A percentile compares a stretch with the other conserved stretches of the same genome.
phyloP scores from a whole-genome alignment of 1,140 invertebrate species.

The Drosophila ironensis region DNA sequence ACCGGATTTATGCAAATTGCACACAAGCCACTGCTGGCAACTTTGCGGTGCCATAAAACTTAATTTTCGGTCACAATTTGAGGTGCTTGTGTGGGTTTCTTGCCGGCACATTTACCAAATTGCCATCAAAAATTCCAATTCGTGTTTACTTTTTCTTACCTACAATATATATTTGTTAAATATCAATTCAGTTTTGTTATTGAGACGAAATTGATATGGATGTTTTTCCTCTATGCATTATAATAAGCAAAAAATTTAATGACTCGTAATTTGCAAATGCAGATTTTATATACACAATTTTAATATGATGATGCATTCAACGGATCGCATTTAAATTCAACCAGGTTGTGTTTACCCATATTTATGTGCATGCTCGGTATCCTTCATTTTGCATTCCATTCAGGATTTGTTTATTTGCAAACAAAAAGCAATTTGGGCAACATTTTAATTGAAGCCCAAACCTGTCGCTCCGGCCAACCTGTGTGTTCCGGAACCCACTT shows the following conservation, averaged over 20 bases:
- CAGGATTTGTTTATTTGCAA: constrained; percentile 55
- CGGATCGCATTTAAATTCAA: constrained; percentile 1
- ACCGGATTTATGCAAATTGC: constrained; percentile 39
- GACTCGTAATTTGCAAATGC: neutral
- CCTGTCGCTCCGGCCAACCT: constrained; percentile 5
- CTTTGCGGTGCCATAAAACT: constrained; percentile 17
- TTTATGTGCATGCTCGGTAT: constrained; percentile 11
- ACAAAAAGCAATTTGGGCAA: constrained; percentile 72
- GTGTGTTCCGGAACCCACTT: constrained; percentile 18
- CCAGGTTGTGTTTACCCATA: neutral
- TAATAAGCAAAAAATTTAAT: too few relatives aligned
- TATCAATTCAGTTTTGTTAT: too few relatives aligned
- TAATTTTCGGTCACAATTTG: constrained; percentile 2
- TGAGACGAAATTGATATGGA: too few relatives aligned
- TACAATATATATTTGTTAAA: too few relatives aligned
- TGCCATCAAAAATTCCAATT: too few relatives aligned
- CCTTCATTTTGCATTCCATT: constrained; percentile 27
- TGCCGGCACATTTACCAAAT: neutral
- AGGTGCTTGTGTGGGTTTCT: neutral
- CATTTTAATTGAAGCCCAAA: constrained; percentile 68
- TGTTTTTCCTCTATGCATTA: too few relatives aligned
- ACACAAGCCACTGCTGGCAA: constrained; percentile 22
- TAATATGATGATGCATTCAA: neutral
- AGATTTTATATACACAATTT: neutral
- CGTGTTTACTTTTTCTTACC: too few relatives aligned